A percentile compares a stretch with the other conserved stretches of the same genome.
These are phyloP conservation scores for Galerucella pusilla DNA, from an alignment of 2,888 invertebrate genomes.

Conservation along the genomic window DNA sequence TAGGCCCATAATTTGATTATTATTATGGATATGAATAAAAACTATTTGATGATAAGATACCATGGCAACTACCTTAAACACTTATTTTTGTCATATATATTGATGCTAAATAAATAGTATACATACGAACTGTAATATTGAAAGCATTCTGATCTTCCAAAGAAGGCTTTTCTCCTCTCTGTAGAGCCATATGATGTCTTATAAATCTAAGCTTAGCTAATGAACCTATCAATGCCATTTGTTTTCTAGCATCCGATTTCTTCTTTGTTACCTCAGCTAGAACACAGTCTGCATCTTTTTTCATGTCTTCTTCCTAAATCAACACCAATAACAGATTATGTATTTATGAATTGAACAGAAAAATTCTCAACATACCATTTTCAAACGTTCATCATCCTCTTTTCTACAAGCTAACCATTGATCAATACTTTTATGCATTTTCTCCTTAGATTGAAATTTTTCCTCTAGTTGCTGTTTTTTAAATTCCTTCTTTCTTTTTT, in stretches of 20 bases:
- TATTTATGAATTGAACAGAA: constrained; percentile 1
- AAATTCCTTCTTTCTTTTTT: constrained; percentile 67
- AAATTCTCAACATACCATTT: constrained; percentile 65
- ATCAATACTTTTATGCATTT: constrained; percentile 73
- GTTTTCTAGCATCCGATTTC: constrained; percentile 76
- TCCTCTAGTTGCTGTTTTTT: constrained; percentile 62
- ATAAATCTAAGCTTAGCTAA: constrained; percentile 74
- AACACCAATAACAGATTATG: background rate
- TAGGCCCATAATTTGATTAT: no score
- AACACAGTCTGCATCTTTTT: constrained; percentile 76
- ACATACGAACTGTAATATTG: constrained; percentile 69
- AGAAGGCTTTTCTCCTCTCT: constrained; percentile 71
- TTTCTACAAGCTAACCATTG: constrained; percentile 74
- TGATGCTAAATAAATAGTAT: background rate
- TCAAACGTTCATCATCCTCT: constrained; percentile 71
- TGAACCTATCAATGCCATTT: constrained; percentile 72
- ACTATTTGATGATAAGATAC: no score
- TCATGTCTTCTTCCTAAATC: constrained; percentile 70
- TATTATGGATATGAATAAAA: no score
- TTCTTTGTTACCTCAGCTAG: constrained; percentile 78
- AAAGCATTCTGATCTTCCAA: constrained; percentile 70
- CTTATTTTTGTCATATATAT: no score
- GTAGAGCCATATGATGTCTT: constrained; percentile 71
- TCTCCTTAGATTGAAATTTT: constrained; percentile 59
- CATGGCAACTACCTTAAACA: no score